Percentiles rank a stretch among this genome's conserved stretches.
These are phyloP conservation scores for Natator depressus DNA, from an alignment of 2,113 vertebrate genomes.

Conservation along the genomic window DNA sequence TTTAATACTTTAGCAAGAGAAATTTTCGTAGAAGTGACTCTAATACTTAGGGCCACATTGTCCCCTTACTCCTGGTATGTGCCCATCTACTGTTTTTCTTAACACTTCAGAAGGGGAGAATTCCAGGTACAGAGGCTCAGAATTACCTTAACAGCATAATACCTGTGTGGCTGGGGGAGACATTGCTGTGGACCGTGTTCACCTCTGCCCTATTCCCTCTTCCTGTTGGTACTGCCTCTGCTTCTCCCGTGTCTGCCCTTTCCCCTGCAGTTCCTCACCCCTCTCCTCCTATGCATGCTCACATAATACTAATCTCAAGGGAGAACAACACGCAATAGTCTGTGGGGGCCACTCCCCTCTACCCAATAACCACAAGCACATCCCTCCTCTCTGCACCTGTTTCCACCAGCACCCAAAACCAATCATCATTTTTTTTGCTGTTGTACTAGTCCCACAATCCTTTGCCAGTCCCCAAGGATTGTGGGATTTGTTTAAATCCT, in stretches of 20 bases:
- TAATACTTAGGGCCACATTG: not conserved
- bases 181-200: not conserved
- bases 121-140: not conserved
- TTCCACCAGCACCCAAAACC: not conserved
- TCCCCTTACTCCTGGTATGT: fast-evolving
- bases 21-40: not conserved
- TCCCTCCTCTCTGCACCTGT: not conserved
- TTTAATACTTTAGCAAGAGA: not conserved
- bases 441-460: not conserved
- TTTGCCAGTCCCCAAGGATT: not conserved
- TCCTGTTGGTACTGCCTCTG: fast-evolving
- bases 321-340: fast-evolving
- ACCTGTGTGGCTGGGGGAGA: not conserved
- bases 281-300: not conserved
- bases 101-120: not conserved
- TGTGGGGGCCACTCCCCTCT: not conserved
- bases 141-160: not conserved
- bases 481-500: not conserved
- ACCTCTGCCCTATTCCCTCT: not conserved
- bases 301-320: not conserved
- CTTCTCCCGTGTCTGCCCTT: not conserved
- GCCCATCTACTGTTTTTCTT: fast-evolving
- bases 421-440: not conserved
- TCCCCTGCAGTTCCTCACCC: not conserved
- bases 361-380: not conserved